Evolutionary conservation across 2,113 vertebrate species (phyloP).

Genomic region (Scolopax mira): DNA sequence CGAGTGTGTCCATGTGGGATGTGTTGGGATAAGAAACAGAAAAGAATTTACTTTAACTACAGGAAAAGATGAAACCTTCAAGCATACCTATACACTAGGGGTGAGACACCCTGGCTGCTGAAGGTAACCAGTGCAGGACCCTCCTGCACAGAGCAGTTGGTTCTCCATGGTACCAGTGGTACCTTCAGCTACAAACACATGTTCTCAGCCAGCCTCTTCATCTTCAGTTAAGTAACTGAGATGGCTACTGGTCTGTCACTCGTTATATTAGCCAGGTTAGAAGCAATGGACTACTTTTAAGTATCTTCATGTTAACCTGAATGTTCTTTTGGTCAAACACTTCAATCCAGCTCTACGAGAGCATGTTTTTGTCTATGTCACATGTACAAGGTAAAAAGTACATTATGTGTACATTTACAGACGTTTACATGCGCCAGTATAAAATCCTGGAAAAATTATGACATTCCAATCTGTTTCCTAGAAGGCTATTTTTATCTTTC

Average conservation of each 20-base stretch:
- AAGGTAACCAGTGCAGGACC: neutral
- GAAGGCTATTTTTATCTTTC: neutral
- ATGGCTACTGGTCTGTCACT: neutral
- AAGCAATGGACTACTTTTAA: neutral
- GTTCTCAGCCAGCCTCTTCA: neutral
- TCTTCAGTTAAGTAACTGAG: neutral
- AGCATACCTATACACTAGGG: neutral
- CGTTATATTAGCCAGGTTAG: neutral
- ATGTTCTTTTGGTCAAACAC: neutral
- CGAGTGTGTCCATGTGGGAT: neutral
- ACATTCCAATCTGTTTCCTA: neutral
- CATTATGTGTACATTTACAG: neutral
- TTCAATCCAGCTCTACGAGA: neutral
- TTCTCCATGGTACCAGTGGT: neutral
- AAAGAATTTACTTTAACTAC: neutral
- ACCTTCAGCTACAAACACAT: neutral
- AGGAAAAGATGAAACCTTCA: neutral
- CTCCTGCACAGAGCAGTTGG: neutral
- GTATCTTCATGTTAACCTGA: neutral
- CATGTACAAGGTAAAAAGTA: neutral
- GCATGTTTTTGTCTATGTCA: neutral
- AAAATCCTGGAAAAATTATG: neutral
- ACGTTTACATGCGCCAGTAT: neutral
- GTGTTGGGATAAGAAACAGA: neutral
- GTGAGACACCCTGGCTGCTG: neutral